Evolutionary conservation across 2,888 invertebrate genomes (phyloP), one percentile per base, ranked within the genome.

Genomic region (Geophilus truncorum): DNA sequence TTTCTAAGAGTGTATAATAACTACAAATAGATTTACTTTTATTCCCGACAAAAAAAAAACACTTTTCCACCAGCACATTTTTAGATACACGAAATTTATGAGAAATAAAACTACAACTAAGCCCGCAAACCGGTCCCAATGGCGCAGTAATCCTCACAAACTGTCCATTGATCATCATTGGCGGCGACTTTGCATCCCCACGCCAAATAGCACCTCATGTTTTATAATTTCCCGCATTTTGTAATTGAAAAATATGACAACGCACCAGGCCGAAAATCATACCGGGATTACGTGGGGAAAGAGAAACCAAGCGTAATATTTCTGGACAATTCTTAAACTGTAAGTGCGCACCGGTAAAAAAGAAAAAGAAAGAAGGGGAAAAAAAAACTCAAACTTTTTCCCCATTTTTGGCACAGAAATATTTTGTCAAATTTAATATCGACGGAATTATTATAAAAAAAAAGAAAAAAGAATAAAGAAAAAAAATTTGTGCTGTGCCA

Each of bases 101-200:
- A 23, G 3, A 57, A 57, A 57, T 57, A 57, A 57, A 57, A 4
- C 21, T n/a, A 23, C 23, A 57, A 57, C 57, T 57, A 57, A 57
- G 57, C 57, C 18, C 57, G 3, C 57, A 57, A 57, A 57, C 18
- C 10, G 57, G 21, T 57, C 57, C 57, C 57, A 23, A 18, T 4
- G 18, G 21, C 2, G 18, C 57, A 18, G 57, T 57, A 57, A 57
- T 23, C 21, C 57, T n/a, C 57, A 9, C 57, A n/a, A 23, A 23
- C 57, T 57, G 57, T 57, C 57, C 57, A 57, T 57, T 57, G 57
- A 57, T 57, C 57, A 57, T 57, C 57, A 57, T 57, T 57, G 57
- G 57, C 57, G 57, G 57, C 57, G 57, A 57, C 57, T 57, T 57
- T 57, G n/a, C 57, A 57, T 57, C 57, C 57, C 5, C 40, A 1